Conservation (phyloP, 2,797 vertebrate genomes). For the Sarcophilus harrisii region DNA sequence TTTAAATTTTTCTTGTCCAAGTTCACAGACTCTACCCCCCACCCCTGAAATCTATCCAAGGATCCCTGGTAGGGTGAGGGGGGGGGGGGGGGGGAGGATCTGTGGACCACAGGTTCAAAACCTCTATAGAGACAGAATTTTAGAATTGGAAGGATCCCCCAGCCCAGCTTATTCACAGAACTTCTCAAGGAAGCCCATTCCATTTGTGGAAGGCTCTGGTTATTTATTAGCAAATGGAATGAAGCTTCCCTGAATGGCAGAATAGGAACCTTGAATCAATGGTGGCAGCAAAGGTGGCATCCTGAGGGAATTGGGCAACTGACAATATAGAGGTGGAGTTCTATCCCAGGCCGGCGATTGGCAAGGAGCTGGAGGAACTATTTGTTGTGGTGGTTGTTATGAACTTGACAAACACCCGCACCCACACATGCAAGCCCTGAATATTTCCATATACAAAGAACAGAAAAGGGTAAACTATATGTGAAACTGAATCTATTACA, state of each 20-base stretch:
- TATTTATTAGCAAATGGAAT: background rate
- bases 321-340: background rate
- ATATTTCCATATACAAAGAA: background rate
- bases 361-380: background rate
- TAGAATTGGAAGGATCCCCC: background rate
- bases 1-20: background rate
- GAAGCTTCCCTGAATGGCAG: background rate
- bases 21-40: background rate
- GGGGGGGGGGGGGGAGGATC: rapidly evolving
- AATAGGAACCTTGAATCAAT: background rate
- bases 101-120: background rate
- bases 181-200: background rate
- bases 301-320: background rate
- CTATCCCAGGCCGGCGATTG: background rate
- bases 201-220: background rate
- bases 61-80: background rate
- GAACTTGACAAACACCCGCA: background rate
- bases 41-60: background rate
- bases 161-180: background rate
- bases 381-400: background rate
- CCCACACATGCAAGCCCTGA: background rate
- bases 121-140: background rate
- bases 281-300: background rate
- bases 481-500: background rate
- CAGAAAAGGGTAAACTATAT: background rate